Evolutionary conservation across 2,888 invertebrate species (phyloP).

Genomic region (Phyto melanocephala): DNA sequence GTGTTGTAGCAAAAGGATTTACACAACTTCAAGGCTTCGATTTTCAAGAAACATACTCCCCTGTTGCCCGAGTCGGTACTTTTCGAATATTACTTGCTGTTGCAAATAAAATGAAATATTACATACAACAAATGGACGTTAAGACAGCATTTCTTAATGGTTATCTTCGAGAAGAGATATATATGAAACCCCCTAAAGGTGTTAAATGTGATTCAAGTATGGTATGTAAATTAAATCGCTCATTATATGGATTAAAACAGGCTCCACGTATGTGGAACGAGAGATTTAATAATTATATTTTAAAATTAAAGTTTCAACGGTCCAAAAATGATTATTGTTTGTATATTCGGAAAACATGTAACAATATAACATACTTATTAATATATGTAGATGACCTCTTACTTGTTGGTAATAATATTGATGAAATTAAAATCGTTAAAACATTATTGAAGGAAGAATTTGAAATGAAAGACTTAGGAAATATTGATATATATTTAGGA

Average conservation of each 20-base stretch:
- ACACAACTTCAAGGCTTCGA: conserved; percentile 18
- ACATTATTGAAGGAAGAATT: background rate
- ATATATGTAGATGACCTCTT: no score
- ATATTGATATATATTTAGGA: background rate
- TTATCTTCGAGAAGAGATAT: background rate
- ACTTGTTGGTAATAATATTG: no score
- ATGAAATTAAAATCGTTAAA: background rate
- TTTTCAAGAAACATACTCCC: conserved; percentile 22
- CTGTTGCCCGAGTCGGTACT: background rate
- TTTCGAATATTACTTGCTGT: conserved; percentile 1
- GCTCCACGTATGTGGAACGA: background rate
- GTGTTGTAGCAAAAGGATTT: conserved; percentile 43
- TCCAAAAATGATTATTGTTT: background rate
- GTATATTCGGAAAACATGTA: background rate
- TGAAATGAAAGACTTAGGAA: background rate
- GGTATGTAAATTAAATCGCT: background rate
- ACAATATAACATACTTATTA: no score
- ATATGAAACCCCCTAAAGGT: background rate
- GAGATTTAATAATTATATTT: background rate
- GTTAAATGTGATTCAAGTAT: background rate
- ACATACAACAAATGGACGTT: background rate
- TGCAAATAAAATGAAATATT: background rate
- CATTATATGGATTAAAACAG: background rate
- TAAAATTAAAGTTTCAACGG: background rate
- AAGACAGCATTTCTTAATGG: background rate